Percentiles rank a stretch among this genome's conserved stretches.
These are phyloP conservation scores for Brachymystax lenok DNA, from an alignment of 2,797 vertebrate species.

Conservation along the genomic window DNA sequence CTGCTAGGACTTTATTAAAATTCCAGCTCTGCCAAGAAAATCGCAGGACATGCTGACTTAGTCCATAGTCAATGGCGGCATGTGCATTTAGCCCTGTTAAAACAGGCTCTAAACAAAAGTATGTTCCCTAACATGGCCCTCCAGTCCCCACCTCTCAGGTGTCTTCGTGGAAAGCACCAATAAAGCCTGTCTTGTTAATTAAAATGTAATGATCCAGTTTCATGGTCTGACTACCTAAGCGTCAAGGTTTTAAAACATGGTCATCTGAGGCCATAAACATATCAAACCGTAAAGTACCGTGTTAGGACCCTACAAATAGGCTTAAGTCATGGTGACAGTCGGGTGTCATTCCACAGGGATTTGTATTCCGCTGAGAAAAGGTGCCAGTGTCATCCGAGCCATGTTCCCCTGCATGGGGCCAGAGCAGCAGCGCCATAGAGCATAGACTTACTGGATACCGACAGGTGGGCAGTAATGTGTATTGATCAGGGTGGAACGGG, in stretches of 20 bases:
- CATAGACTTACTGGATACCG: constrained; percentile 13
- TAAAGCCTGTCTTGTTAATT: constrained; percentile 36
- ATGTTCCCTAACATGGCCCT: constrained; percentile 6
- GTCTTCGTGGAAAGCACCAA: constrained; percentile 17
- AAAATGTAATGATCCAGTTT: constrained; percentile 37
- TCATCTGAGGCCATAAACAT: constrained; percentile 46
- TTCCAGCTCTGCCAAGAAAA: constrained; percentile 18
- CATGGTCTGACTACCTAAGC: constrained; percentile 11
- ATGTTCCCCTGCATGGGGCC: neutral
- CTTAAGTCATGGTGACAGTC: constrained; percentile 21
- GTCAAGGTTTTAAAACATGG: constrained; percentile 16
- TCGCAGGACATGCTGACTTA: constrained; percentile 8
- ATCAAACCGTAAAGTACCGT: constrained; percentile 29
- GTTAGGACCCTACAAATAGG: constrained; percentile 19
- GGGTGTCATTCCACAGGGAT: constrained; percentile 13
- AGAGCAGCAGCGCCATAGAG: neutral
- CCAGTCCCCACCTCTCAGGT: constrained; percentile 3
- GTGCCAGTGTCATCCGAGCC: constrained; percentile 32
- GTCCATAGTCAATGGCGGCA: constrained; percentile 5
- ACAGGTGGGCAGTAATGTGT: constrained; percentile 10
- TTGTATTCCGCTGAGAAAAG: constrained; percentile 10
- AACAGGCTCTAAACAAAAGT: constrained; percentile 2
- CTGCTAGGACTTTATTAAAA: constrained; percentile 10
- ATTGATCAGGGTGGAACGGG: constrained; percentile 12
- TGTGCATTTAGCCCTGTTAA: constrained; percentile 17